Base-by-base conservation (phyloP, 2,888 invertebrate species). In the Trilocha varians region DNA sequence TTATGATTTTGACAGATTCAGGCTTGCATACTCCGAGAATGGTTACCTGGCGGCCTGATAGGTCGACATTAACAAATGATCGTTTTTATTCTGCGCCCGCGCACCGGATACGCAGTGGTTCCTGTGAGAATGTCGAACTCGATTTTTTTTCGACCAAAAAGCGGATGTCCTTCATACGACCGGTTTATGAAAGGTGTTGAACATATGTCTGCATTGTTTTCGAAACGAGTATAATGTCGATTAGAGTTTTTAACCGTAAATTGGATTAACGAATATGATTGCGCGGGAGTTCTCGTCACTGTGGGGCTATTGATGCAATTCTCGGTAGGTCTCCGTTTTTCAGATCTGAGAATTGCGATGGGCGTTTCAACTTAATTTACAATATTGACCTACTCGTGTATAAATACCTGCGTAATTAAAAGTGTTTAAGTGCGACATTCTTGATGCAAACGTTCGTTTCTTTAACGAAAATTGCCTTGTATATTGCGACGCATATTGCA, bases 161-260 rank as follows among this genome's bases (percentile, higher is more conserved):
- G 79, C 83, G 84, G 84, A 85, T 80, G 84, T 85, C 84, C 84
- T 85, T 84, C 83, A 67, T 67, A 61, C 73, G 74, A 83, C 82
- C 78, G 84, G 82, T 82, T 69, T 84, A 83, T 84, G 79, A 84
- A 85, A 85, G 84, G 84, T 84, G 84, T 84, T 76, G 80, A 85
- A 71, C 84, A 85, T 78, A 83, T 85, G 83, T 79, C 77, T 75
- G 73, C 60, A 70, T 72, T 67, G 63, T 67, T 67, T 76, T 65
- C 53, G 58, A 70, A 62, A 56, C 61, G 62, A 68, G 65, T 64
- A 65, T 60, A 59, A 63, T 68, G 60, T 60, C 39, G 36, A 43
- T 43, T 39, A 42, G 38, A 38, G 34, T 32, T 38, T 38, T 41
- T 34, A 14, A 25, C 11, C 9, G n/a, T 13, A 38, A 42, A 18